These are phyloP conservation scores for Sweltsa coloradensis DNA, from an alignment of 1,140 invertebrate species.

Conservation along the genomic window DNA sequence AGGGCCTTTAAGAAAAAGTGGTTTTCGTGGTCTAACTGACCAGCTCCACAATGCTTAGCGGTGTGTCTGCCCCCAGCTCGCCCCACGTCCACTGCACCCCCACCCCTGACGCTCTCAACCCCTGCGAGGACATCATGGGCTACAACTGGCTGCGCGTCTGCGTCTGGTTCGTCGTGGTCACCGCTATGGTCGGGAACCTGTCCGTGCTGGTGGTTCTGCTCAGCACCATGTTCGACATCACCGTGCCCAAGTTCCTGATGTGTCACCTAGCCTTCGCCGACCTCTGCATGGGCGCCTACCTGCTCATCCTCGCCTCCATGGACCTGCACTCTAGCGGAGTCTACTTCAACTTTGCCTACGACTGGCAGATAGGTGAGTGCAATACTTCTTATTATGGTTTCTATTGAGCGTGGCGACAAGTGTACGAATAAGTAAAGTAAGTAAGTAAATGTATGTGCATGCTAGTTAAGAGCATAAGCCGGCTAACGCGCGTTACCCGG, in stretches of 20 bases:
- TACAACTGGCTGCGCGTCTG: conserved; percentile 25
- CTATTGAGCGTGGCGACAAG: too few species aligned
- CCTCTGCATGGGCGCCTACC: conserved; percentile 49
- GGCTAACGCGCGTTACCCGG: too few species aligned
- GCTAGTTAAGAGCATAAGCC: too few species aligned
- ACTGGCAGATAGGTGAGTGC: conserved; percentile 45
- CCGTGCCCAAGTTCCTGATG: conserved; percentile 54
- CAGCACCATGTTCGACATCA: conserved; percentile 23
- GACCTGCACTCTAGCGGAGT: conserved; percentile 45
- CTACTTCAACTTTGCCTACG: conserved; percentile 53
- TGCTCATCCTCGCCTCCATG: conserved; percentile 45
- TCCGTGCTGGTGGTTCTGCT: conserved; percentile 40
- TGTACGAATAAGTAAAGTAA: too few species aligned
- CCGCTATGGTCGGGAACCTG: conserved; percentile 40
- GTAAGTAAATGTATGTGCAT: too few species aligned
- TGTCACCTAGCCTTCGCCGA: conserved; percentile 55
- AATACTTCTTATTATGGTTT: not conserved
- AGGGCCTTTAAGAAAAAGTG: too few species aligned
- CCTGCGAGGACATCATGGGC: conserved; percentile 55
- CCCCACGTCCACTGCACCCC: conserved; percentile 36
- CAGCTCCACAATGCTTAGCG: not conserved
- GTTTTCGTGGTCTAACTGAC: too few species aligned
- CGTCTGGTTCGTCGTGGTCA: conserved; percentile 48
- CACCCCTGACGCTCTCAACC: conserved; percentile 47
- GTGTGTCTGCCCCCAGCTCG: not conserved